These are phyloP conservation scores for Arion vulgaris DNA, from an alignment of 1,140 invertebrate species.

Conservation along the genomic window DNA sequence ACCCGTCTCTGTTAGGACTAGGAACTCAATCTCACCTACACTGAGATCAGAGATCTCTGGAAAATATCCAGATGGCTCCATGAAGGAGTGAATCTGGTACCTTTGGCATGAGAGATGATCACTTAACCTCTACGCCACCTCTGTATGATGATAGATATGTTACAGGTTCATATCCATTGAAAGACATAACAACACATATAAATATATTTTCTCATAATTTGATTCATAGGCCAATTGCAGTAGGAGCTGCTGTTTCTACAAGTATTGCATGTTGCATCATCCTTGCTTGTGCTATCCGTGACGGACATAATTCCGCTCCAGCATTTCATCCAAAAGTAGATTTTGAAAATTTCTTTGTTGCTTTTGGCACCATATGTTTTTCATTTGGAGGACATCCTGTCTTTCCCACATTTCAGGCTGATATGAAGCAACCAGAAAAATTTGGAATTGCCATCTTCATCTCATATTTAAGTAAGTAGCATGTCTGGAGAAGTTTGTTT, in stretches of 20 bases:
- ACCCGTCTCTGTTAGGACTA: too few species aligned
- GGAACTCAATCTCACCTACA: too few species aligned
- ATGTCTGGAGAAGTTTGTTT: neutral
- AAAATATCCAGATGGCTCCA: too few species aligned
- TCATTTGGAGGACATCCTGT: constrained; percentile 72
- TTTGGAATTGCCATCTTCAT: constrained; percentile 71
- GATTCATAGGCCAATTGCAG: constrained; percentile 61
- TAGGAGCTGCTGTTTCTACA: constrained; percentile 64
- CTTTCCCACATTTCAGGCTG: constrained; percentile 74
- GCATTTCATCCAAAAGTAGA: neutral
- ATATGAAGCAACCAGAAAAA: constrained; percentile 72
- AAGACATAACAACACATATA: too few species aligned
- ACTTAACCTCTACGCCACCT: too few species aligned
- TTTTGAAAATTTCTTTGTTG: constrained; percentile 64
- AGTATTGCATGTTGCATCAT: constrained; percentile 61
- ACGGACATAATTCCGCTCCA: constrained; percentile 35
- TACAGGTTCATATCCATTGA: too few species aligned
- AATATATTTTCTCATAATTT: too few species aligned
- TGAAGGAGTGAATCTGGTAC: too few species aligned
- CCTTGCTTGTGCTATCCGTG: constrained; percentile 49
- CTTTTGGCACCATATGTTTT: constrained; percentile 74
- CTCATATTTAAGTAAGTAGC: constrained; percentile 67
- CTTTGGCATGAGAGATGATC: too few species aligned
- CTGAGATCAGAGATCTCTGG: too few species aligned
- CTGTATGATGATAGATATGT: too few species aligned